Evolutionary conservation across 2,113 vertebrate species (phyloP).

Genomic region (Triplophysa rosa): DNA sequence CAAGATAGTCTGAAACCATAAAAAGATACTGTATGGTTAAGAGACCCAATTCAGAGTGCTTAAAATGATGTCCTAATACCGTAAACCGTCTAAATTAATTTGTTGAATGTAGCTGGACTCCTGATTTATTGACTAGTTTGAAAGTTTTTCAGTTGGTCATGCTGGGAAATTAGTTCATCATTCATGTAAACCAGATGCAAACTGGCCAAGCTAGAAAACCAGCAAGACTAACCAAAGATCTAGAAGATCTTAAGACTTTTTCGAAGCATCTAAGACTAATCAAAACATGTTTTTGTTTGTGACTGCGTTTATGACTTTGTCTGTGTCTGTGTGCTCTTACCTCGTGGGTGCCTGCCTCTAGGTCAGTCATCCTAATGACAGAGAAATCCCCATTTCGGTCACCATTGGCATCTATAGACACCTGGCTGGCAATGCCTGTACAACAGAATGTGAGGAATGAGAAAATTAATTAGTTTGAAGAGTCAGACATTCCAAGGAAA

Average conservation of each 20-base stretch:
- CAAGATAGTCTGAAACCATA: constrained; percentile 80
- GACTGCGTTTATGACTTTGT: background rate
- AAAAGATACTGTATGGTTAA: background rate
- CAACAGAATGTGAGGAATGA: constrained; percentile 68
- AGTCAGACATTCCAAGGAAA: constrained; percentile 71
- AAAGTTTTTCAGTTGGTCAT: background rate
- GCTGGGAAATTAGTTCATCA: background rate
- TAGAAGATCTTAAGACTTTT: too few species aligned
- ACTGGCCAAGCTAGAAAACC: too few species aligned
- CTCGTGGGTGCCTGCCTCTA: constrained; percentile 87
- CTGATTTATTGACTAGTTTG: too few species aligned
- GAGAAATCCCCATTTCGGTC: constrained; percentile 95
- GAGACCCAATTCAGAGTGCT: too few species aligned
- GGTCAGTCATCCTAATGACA: constrained; percentile 89
- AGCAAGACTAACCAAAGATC: too few species aligned
- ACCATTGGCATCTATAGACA: constrained; percentile 91
- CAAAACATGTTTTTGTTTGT: too few species aligned
- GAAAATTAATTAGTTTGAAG: constrained; percentile 71
- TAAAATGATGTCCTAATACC: too few species aligned
- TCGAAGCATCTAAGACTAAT: too few species aligned
- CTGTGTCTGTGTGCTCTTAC: constrained; percentile 67
- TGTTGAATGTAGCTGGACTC: too few species aligned
- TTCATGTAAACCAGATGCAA: too few species aligned
- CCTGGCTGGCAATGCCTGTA: constrained; percentile 92
- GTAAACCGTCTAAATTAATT: too few species aligned